Evolutionary conservation across 1,140 invertebrate species (phyloP).

Genomic region (Zophobas atratus): DNA sequence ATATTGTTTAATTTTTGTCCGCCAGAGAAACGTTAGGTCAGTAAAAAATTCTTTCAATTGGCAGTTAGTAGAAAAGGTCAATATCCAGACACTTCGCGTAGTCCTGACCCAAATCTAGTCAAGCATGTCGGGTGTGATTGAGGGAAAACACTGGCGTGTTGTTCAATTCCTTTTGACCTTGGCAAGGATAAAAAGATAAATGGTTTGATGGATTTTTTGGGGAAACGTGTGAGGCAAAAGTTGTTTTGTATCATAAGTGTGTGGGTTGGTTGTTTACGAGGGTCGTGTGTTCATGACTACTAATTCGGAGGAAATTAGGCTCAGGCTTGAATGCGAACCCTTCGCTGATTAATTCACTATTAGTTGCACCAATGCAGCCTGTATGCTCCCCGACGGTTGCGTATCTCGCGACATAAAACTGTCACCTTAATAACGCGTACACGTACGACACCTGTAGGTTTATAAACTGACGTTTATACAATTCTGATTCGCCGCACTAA

Average conservation of each 20-base stretch:
- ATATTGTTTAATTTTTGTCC: slow-evolving; percentile 20
- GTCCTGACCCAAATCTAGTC: slow-evolving; percentile 45
- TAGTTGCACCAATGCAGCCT: slow-evolving; percentile 2
- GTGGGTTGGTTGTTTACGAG: slow-evolving; percentile 14
- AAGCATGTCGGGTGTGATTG: slow-evolving; percentile 35
- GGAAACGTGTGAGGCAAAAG: slow-evolving; percentile 14
- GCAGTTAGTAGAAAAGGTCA: slow-evolving; percentile 35
- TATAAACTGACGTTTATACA: too few relatives aligned
- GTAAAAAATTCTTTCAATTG: slow-evolving; percentile 34
- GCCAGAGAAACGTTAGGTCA: slow-evolving; percentile 12
- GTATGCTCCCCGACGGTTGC: not conserved
- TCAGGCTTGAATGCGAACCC: not conserved
- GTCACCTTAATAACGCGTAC: too few relatives aligned
- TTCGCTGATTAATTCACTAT: not conserved
- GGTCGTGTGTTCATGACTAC: slow-evolving; percentile 24
- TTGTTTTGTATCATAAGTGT: slow-evolving; percentile 11
- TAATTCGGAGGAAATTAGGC: slow-evolving; percentile 19
- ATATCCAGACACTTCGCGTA: slow-evolving; percentile 46
- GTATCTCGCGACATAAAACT: too few relatives aligned
- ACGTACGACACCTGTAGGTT: too few relatives aligned
- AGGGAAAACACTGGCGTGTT: slow-evolving; percentile 20
- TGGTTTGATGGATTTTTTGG: not conserved
- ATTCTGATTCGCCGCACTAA: too few relatives aligned
- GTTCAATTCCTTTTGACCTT: slow-evolving; percentile 35
- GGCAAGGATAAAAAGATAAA: slow-evolving; percentile 30